Conservation (phyloP, 2,113 vertebrate genomes). For the Oncorhynchus keta region DNA sequence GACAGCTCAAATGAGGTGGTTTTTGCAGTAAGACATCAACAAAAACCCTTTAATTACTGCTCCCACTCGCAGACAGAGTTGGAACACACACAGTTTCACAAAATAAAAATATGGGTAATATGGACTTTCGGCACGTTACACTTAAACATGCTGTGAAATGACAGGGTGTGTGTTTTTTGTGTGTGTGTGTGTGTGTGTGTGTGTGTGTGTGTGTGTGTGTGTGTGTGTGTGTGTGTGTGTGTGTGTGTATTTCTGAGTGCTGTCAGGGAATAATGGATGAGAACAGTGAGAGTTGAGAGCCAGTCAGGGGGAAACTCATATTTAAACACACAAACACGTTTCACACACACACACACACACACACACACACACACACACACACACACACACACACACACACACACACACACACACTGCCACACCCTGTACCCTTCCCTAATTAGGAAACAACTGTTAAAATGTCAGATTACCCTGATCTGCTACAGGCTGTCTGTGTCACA, state of each 20-base stretch:
- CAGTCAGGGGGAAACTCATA: too few species aligned
- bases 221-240: too few species aligned
- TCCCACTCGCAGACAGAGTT: conserved; percentile 31
- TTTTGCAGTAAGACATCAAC: conserved; percentile 18
- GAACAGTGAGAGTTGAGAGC: too few species aligned
- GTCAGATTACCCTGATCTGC: too few species aligned
- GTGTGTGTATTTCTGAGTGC: not conserved
- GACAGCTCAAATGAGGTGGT: conserved; percentile 65
- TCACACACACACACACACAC: conserved; percentile 22
- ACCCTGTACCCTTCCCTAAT: not conserved
- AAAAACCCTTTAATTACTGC: conserved; percentile 35
- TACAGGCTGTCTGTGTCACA: too few species aligned
- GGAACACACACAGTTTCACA: not conserved
- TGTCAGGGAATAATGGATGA: not conserved
- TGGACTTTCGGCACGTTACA: too few species aligned
- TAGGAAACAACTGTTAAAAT: too few species aligned
- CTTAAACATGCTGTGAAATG: too few species aligned
- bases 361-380: not conserved
- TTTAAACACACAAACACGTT: conserved; percentile 38
- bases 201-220: too few species aligned
- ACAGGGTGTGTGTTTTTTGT: too few species aligned
- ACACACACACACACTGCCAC: not conserved
- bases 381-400: not conserved
- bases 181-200: too few species aligned
- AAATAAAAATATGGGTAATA: not conserved